These are phyloP conservation scores for Drosophila demipolita DNA, from an alignment of 2,888 invertebrate genomes.

Conservation along the genomic window DNA sequence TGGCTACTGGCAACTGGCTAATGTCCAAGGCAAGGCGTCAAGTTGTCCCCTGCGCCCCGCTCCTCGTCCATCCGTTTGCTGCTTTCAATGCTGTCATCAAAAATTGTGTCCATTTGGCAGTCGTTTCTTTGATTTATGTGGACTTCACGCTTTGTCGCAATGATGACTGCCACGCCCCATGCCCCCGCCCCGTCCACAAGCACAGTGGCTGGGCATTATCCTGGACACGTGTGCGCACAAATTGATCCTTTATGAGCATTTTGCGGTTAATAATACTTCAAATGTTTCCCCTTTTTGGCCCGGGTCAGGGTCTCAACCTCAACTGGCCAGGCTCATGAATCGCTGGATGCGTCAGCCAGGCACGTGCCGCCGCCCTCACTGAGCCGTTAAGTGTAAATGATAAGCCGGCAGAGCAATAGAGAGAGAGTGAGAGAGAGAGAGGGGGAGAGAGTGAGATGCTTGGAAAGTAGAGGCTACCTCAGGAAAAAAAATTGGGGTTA, in stretches of 20 bases:
- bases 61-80: not conserved
- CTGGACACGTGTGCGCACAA: slow-evolving; percentile 79
- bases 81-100: slow-evolving; percentile 23
- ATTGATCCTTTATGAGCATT: slow-evolving; percentile 81
- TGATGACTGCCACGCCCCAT: slow-evolving; percentile 36
- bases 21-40: slow-evolving; percentile 6
- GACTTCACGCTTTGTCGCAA: slow-evolving; percentile 65
- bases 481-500: slow-evolving; percentile 46
- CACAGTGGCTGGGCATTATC: slow-evolving; percentile 53
- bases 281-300: slow-evolving; percentile 23
- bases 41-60: not conserved
- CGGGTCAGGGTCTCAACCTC: slow-evolving; percentile 5
- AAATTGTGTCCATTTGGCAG: slow-evolving; percentile 58
- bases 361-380: slow-evolving; percentile 73
- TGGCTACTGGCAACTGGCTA: not conserved
- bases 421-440: not conserved
- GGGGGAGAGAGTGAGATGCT: slow-evolving; percentile 15
- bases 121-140: slow-evolving; percentile 71
- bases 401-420: slow-evolving; percentile 52
- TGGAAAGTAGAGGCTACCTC: slow-evolving; percentile 1
- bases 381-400: slow-evolving; percentile 82
- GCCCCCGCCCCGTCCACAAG: not conserved
- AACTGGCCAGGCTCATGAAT: slow-evolving; percentile 35
- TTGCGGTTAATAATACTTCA: slow-evolving; percentile 78
- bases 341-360: slow-evolving; percentile 49